Base-by-base conservation (phyloP, 2,888 invertebrate genomes). In the Diploptera punctata region DNA sequence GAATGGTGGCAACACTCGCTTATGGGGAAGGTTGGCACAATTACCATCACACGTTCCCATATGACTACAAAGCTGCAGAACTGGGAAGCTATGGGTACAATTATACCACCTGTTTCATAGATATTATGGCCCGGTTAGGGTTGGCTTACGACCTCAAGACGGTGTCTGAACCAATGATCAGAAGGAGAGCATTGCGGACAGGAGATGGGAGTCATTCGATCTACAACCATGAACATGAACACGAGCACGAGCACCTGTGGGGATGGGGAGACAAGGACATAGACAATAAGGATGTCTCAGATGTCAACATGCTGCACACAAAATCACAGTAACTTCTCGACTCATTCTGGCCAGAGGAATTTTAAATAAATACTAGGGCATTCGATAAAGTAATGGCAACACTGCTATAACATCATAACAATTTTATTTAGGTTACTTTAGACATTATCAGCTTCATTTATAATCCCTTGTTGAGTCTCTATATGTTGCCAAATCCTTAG, bases 121-220 rank as follows among this genome's bases (percentile, higher is more conserved):
- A 95, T 81, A 87, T 92, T 79, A 93, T 93, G 83, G 91, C 93
- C 16, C 89, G 88, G 81, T 84, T 96, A 76, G 97, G 97, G 18
- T 93, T 91, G 90, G 95, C 94, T 0, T 95, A 95, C 80, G 95
- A 96, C 81, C 82, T 95, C 77, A 95, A 94, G 82, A 91, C 91
- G 0, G 94, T 93, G 0, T 90, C 93, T 0, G 80, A 85, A 9
- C 90, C 91, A 67, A 89, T 91, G 77, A 87, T 93, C 16, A 84
- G 87, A 79, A 89, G 86, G 78, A 85, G 94, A 18, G 91, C 91
- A 0, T 82, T 87, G 78, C 87, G 92, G 73, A 93, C 93, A 0
- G 93, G 93, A 0, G 93, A 93, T 77, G 93, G 92, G 1, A 86
- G 74, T 54, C 92, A 92, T 79, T 57, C 47, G 3, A 49, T 52